These are phyloP conservation scores for Philaethria dido DNA, from an alignment of 2,888 invertebrate species.

Conservation along the genomic window DNA sequence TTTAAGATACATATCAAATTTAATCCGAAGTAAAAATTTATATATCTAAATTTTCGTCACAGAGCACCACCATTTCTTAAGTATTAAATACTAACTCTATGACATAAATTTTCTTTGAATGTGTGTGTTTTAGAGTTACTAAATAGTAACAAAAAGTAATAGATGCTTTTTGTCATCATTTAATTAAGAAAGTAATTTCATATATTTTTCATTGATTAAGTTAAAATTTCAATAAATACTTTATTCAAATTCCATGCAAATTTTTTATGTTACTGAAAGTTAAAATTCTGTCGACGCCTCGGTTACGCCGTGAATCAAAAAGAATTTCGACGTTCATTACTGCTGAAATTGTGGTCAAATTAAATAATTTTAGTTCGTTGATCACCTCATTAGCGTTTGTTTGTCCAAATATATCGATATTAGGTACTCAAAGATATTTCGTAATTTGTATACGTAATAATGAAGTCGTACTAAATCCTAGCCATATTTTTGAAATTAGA, in stretches of 20 bases:
- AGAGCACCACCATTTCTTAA: no score
- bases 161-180: neutral
- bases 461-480: neutral
- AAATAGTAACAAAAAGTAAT: no score
- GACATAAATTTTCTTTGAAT: no score
- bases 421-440: neutral
- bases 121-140: no score
- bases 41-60: no score
- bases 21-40: no score
- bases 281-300: conserved; percentile 31
- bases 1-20: no score
- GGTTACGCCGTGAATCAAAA: conserved; percentile 36
- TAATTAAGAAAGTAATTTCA: neutral
- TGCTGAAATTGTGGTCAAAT: conserved; percentile 32
- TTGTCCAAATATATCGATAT: neutral
- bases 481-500: neutral
- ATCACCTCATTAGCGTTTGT: conserved; percentile 27
- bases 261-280: conserved; percentile 12
- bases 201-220: neutral
- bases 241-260: neutral
- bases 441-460: neutral
- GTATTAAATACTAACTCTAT: no score
- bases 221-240: neutral
- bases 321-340: conserved; percentile 37
- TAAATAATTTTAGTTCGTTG: conserved; percentile 28